Percentiles rank a stretch among this genome's conserved stretches.
Evolutionary conservation across 2,113 vertebrate species (phyloP).

Genomic region (Progne subis): DNA sequence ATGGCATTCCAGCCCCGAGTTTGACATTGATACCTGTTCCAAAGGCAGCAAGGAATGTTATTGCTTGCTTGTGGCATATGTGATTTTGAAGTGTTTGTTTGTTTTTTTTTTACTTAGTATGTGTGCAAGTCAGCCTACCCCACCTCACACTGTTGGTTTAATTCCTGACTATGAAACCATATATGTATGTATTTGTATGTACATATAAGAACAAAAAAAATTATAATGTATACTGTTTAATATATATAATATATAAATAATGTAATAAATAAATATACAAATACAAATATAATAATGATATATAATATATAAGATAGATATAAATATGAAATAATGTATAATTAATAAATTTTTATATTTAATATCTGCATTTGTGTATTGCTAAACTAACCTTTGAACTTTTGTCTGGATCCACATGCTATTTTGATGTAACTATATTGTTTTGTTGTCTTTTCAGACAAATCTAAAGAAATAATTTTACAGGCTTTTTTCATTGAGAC

Average conservation of each 20-base stretch:
- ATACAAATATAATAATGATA: too few relatives aligned
- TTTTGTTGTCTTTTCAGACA: background rate
- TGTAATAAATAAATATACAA: too few relatives aligned
- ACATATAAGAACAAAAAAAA: background rate
- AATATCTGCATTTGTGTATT: background rate
- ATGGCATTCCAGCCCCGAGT: background rate
- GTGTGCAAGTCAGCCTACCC: background rate
- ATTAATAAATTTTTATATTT: background rate
- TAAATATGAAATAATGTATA: too few relatives aligned
- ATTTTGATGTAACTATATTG: background rate
- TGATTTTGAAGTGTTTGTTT: background rate
- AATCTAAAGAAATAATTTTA: background rate
- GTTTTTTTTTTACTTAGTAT: background rate
- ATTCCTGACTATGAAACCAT: background rate
- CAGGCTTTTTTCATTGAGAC: background rate
- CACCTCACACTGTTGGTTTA: background rate
- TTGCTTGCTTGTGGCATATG: background rate
- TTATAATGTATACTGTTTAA: background rate
- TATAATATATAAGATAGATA: too few relatives aligned
- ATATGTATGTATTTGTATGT: background rate
- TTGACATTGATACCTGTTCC: conserved; percentile 49
- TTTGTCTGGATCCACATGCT: background rate
- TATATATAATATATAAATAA: too few relatives aligned
- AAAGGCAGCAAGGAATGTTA: background rate
- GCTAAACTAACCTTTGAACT: background rate